Percentiles rank a stretch among this genome's conserved stretches.
These are phyloP conservation scores for Zele albiditarsus DNA, from an alignment of 2,888 invertebrate species.

Conservation along the genomic window DNA sequence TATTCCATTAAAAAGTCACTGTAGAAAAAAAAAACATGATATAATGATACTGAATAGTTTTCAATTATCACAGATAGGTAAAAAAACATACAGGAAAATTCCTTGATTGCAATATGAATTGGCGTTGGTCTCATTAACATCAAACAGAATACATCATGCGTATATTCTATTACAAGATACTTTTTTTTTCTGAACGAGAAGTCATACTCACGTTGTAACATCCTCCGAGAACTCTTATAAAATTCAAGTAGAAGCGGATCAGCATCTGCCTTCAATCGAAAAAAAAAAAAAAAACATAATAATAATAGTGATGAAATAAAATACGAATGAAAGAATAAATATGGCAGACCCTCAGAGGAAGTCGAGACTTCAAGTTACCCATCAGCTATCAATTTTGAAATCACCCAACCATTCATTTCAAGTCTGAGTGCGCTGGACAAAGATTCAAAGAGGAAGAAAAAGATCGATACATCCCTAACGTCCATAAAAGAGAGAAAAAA, in stretches of 20 bases:
- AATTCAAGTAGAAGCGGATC: background rate
- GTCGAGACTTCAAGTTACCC: background rate
- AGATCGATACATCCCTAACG: background rate
- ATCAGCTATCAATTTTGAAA: background rate
- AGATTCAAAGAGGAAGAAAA: background rate
- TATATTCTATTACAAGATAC: no score
- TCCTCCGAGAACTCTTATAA: constrained; percentile 24
- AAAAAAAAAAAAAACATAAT: background rate
- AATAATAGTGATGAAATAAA: background rate
- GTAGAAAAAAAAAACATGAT: no score
- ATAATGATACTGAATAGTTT: no score
- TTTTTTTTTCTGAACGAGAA: background rate
- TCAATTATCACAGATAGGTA: no score
- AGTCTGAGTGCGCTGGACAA: background rate
- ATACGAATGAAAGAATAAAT: background rate
- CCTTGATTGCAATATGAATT: no score
- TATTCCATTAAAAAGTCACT: no score
- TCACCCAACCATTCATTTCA: background rate
- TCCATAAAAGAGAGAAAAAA: background rate
- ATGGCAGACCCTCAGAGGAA: background rate
- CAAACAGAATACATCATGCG: no score
- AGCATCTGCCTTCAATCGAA: background rate
- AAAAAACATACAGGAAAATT: background rate
- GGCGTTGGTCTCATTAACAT: no score
- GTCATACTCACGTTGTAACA: background rate